Base-by-base conservation (phyloP, 2,888 invertebrate species). In the Aethes cnicana region DNA sequence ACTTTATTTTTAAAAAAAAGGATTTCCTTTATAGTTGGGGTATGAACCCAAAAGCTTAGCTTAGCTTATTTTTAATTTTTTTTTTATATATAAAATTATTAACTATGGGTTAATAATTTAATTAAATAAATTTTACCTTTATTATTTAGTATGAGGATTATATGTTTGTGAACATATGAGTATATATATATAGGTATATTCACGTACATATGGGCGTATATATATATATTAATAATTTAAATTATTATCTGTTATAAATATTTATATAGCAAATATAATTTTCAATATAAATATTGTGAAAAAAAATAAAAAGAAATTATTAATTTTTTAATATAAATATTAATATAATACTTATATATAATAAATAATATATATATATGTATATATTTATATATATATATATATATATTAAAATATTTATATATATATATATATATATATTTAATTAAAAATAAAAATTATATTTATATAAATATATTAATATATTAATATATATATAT, bases 41-140 rank as follows among this genome's bases (percentile, higher is more conserved):
- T 91, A 92, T 92, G 91, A 92, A 88, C 88, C 89, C 91, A 91
- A 86, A 74, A 91, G 91, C 92, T 92, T 92, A 63, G 50, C 78
- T 90, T 91, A 91, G 90, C 91, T 81, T 81, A 80, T 79, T 80
- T 81, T 82, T 79, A 78, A 79, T 64, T 56, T 57, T 37, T 55
- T 59, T 56, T 63, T 66, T 73, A 64, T 57, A 61, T 44, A 23
- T n/a, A 70, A 62, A 64, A 54, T 62, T 66, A 69, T 67, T 70
- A 62, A 50, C 42, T 53, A 72, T 30, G 74, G 72, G 68, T 57
- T 63, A 62, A 64, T 56, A 63, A 63, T 61, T 59, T 62, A 63
- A 62, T 53, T 59, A 64, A 59, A 47, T 55, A 33, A 63, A 62
- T 58, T 63, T 23, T 4, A 65, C 61, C 64, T 64, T 56, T 60